These are phyloP conservation scores for Oryzias sinensis DNA, from an alignment of 2,797 vertebrate species.

Conservation along the genomic window DNA sequence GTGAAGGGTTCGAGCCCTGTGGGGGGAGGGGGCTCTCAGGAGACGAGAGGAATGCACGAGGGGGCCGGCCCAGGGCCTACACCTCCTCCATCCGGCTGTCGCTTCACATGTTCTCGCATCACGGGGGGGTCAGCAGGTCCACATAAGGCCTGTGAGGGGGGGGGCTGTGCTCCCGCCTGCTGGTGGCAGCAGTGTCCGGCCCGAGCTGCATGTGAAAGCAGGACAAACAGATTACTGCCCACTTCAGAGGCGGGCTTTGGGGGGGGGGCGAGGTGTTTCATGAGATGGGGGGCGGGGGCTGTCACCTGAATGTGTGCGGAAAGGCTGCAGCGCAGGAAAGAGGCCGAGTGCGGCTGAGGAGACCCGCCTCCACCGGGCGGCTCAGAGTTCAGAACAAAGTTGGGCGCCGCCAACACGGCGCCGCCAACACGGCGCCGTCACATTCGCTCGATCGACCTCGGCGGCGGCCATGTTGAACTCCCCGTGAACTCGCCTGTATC, in stretches of 20 bases:
- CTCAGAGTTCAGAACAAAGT: conserved; percentile 10
- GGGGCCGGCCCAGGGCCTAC: not conserved
- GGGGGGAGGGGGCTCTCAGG: conserved; percentile 21
- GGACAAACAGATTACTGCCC: conserved; percentile 48
- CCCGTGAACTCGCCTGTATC: conserved; percentile 60
- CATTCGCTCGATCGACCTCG: conserved; percentile 18
- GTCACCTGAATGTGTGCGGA: not conserved
- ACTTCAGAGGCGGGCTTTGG: conserved; percentile 5
- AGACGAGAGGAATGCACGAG: conserved; percentile 7
- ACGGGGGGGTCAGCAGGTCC: not conserved
- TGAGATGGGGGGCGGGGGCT: too few species aligned
- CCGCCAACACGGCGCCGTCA: conserved; percentile 10
- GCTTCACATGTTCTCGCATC: conserved; percentile 16
- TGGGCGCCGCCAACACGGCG: conserved; percentile 2
- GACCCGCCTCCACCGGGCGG: too few species aligned
- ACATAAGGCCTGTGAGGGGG: not conserved
- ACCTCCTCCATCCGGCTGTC: conserved; percentile 25
- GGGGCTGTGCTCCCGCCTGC: conserved; percentile 16
- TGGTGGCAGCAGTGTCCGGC: conserved; percentile 49
- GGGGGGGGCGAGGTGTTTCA: not conserved
- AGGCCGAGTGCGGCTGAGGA: not conserved
- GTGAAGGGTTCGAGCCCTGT: conserved; percentile 36
- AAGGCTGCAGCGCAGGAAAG: not conserved
- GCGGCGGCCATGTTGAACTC: conserved; percentile 69
- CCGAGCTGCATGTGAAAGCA: conserved; percentile 27